Evolutionary conservation across 2,113 vertebrate genomes (phyloP), one percentile per base, ranked within the genome.

Genomic region (Acinonyx jubatus): DNA sequence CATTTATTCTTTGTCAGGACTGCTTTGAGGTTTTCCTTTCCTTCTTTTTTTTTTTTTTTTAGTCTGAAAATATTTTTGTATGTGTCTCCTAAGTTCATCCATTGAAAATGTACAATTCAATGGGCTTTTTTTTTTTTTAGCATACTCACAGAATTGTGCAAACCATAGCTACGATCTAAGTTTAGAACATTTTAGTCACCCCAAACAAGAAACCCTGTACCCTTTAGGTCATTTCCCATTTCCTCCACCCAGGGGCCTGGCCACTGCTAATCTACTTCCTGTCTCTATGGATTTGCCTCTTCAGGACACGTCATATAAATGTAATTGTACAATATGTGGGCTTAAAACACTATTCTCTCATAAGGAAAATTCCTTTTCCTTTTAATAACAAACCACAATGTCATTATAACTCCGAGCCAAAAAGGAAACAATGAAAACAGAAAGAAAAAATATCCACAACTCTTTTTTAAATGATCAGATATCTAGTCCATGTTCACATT

Each of bases 101-200:
- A 65, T 29, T 29, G 19, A 92, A 89, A 71, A 48, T 18, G 25
- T 92, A 50, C 45, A 23, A 41, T 41, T 85, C 45, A 52, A 4
- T 76, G 11, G 31, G 12, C 89, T 69, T 48, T 29, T 41, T 27
- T 88, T 87, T 92, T 69, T 48, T 29, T 41, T 4, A 41, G 23
- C 61, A 4, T 74, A 73, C 36, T 66, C 16, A 61, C 71, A 79
- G 81, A 95, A 82, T 78, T 71, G 61, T 65, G n/a, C 61, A 71
- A 52, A 52, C 41, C 74, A 87, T 63, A 36, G 1, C 15, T 93
- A 65, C 19, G 65, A 41, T 87, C 61, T 91, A 87, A 95, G 65
- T 89, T 94, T 89, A 88, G 68, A 91, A 79, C 25, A 84, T 89
- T 96, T 78, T 95, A 88, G 74, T 68, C 63, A 73, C 52, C 16